These are phyloP conservation scores for Meganola albula DNA, from an alignment of 2,888 invertebrate species.

Conservation along the genomic window DNA sequence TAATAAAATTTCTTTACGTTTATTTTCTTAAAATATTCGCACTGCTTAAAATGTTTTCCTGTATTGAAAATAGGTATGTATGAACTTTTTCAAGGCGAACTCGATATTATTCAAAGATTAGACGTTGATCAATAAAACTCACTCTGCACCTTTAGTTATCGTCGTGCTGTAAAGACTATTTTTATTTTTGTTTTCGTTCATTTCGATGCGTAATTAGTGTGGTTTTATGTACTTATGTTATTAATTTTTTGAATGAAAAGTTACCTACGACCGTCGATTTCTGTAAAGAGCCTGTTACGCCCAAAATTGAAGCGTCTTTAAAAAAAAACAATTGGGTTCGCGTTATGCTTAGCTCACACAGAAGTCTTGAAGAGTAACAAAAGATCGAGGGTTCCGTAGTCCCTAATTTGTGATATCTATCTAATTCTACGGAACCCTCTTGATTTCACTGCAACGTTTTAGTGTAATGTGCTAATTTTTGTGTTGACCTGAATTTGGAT, in stretches of 20 bases:
- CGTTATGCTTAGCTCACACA: slow-evolving; percentile 49
- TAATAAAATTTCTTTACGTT: no score
- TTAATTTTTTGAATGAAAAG: slow-evolving; percentile 44
- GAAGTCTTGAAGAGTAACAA: slow-evolving; percentile 51
- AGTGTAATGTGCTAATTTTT: slow-evolving; percentile 75
- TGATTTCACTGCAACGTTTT: slow-evolving; percentile 61
- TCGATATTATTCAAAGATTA: slow-evolving; percentile 46
- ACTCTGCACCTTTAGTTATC: slow-evolving; percentile 75
- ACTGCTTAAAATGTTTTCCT: no score
- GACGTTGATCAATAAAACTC: slow-evolving; percentile 59
- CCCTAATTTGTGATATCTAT: slow-evolving; percentile 36
- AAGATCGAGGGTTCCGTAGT: slow-evolving; percentile 65
- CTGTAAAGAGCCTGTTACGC: slow-evolving; percentile 60
- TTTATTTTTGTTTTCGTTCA: slow-evolving; percentile 68
- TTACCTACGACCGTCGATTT: slow-evolving; percentile 47
- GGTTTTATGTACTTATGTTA: slow-evolving; percentile 68
- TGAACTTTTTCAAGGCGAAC: slow-evolving; percentile 39
- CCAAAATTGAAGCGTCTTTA: slow-evolving; percentile 30
- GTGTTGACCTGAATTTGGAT: slow-evolving; percentile 71
- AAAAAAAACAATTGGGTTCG: slow-evolving; percentile 40
- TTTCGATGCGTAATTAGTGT: slow-evolving; percentile 75
- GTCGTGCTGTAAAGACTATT: slow-evolving; percentile 73
- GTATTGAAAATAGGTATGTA: no score
- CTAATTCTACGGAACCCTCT: slow-evolving; percentile 66
- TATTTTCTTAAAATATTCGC: no score